These are phyloP conservation scores for Noctua janthina DNA, from an alignment of 2,888 invertebrate species.

Conservation along the genomic window DNA sequence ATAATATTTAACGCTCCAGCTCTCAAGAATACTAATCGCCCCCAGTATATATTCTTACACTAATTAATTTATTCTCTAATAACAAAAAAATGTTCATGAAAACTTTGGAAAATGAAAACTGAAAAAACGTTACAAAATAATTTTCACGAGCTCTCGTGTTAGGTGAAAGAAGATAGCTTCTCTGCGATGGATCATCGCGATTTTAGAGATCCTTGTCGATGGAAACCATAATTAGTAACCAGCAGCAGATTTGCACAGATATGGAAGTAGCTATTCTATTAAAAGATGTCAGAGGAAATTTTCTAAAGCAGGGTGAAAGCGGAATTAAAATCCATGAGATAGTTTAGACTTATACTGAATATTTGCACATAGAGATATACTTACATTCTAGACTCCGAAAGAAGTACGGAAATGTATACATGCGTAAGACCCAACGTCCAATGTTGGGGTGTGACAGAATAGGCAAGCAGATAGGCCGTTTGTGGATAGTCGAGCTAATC, in stretches of 20 bases:
- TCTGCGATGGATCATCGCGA: slow-evolving; percentile 64
- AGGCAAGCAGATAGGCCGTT: slow-evolving; percentile 1
- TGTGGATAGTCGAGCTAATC: slow-evolving; percentile 4
- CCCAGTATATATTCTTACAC: slow-evolving; percentile 48
- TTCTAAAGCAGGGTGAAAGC: not conserved
- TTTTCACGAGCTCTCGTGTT: slow-evolving; percentile 54
- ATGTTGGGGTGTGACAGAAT: not conserved
- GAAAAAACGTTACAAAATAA: slow-evolving; percentile 58
- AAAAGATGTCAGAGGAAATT: no score
- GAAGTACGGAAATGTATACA: not conserved
- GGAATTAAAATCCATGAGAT: not conserved
- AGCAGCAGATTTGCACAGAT: not conserved
- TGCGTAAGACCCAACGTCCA: not conserved
- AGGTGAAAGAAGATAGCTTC: slow-evolving; percentile 62
- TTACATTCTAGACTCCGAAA: not conserved
- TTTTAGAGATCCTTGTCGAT: slow-evolving; percentile 60
- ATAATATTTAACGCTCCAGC: slow-evolving; percentile 27
- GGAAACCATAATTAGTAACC: slow-evolving; percentile 8
- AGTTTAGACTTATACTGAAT: not conserved
- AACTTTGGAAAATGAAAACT: slow-evolving; percentile 59
- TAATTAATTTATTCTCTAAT: slow-evolving; percentile 58
- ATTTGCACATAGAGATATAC: not conserved
- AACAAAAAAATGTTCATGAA: slow-evolving; percentile 49
- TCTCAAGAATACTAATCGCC: slow-evolving; percentile 42
- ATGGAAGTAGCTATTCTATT: not conserved